Evolutionary conservation across 2,113 vertebrate species (phyloP).

Genomic region (Macrotis lagotis): DNA sequence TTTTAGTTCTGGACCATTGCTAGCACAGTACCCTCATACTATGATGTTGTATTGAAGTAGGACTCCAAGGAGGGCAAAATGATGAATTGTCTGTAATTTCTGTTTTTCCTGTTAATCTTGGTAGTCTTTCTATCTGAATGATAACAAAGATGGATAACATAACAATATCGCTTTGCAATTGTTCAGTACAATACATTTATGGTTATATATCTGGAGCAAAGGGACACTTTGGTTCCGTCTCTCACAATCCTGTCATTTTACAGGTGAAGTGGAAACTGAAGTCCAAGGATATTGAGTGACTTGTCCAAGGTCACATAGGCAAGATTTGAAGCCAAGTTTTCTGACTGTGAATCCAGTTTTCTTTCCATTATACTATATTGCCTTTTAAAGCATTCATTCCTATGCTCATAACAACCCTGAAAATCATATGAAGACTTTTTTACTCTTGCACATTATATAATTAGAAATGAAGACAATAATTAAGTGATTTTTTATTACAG

Average conservation of each 20-base stretch:
- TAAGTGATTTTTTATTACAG: not conserved
- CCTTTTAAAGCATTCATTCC: not conserved
- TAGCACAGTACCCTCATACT: not conserved
- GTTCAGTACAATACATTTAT: not conserved
- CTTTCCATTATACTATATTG: not conserved
- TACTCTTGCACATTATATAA: not conserved
- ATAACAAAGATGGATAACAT: not conserved
- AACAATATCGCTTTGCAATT: not conserved
- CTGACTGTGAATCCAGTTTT: not conserved
- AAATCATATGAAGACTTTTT: not conserved
- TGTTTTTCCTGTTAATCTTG: not conserved
- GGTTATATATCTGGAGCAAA: not conserved
- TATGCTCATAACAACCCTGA: not conserved
- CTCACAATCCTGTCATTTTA: not conserved
- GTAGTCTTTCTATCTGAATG: not conserved
- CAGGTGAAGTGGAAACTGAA: not conserved
- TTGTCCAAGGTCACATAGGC: too few species aligned
- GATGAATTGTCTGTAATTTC: not conserved
- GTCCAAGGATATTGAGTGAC: not conserved
- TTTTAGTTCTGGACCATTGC: not conserved
- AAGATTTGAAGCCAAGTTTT: not conserved
- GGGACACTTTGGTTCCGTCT: not conserved
- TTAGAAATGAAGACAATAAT: not conserved
- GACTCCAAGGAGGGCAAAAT: not conserved
- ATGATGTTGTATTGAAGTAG: not conserved